Evolutionary conservation across 2,797 vertebrate species (phyloP).

Genomic region (Heliangelus exortis): DNA sequence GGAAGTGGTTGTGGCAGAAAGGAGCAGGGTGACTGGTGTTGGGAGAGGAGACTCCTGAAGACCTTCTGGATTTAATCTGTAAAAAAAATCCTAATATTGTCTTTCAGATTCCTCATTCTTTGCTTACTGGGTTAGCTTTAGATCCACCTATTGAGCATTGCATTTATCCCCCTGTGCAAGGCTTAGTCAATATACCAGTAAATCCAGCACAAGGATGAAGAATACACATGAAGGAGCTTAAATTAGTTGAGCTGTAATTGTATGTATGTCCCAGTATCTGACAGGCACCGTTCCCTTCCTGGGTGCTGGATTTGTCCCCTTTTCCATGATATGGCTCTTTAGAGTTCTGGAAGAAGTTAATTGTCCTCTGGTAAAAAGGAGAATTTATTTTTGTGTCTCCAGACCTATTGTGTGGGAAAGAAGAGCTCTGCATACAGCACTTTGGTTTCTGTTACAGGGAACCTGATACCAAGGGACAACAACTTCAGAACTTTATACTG

Average conservation of each 20-base stretch:
- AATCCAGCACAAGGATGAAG: background rate
- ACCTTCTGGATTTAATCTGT: background rate
- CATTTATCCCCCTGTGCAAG: background rate
- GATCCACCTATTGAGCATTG: background rate
- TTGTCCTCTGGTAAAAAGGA: background rate
- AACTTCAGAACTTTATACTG: background rate
- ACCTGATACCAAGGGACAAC: background rate
- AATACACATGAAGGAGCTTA: background rate
- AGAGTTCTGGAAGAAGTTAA: background rate
- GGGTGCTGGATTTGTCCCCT: rapidly evolving
- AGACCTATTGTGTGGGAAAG: background rate
- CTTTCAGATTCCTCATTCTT: background rate
- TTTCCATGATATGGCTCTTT: rapidly evolving
- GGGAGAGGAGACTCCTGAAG: background rate
- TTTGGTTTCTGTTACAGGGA: background rate
- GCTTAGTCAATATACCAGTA: background rate
- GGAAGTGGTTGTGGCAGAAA: background rate
- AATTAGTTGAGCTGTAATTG: background rate
- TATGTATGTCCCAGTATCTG: background rate
- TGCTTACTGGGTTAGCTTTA: background rate
- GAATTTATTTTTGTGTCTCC: background rate
- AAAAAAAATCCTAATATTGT: too few species aligned
- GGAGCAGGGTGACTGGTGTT: background rate
- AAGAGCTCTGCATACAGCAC: background rate
- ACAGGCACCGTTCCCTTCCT: background rate